Percentiles rank a stretch among this genome's conserved stretches.
Conservation (phyloP, 2,797 vertebrate species). For the Microchirus variegatus region DNA sequence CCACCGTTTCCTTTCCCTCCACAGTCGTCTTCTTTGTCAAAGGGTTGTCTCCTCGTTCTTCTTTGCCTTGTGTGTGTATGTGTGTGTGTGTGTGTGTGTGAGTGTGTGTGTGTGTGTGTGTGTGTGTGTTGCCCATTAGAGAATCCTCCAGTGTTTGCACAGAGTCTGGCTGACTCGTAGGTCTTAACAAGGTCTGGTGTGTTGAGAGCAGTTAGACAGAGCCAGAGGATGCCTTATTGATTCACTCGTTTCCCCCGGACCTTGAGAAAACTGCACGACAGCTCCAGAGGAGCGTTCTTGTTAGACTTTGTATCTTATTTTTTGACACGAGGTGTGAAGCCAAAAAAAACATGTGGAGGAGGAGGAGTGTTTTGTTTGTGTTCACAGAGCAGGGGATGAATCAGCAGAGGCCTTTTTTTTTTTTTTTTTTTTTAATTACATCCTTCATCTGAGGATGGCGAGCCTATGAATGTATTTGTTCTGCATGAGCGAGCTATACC, state of each 20-base stretch:
- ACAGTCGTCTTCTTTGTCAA: neutral
- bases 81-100: neutral
- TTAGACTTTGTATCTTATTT: constrained; percentile 7
- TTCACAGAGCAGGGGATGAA: constrained; percentile 26
- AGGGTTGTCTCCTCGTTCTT: neutral
- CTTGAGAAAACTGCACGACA: constrained; percentile 10
- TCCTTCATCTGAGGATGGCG: constrained; percentile 25
- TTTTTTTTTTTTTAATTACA: constrained; percentile 21
- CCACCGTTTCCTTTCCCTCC: constrained; percentile 7
- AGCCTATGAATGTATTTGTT: constrained; percentile 60
- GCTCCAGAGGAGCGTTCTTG: constrained; percentile 1
- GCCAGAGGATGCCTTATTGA: constrained; percentile 42
- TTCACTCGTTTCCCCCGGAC: constrained; percentile 16
- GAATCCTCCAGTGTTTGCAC: constrained; percentile 5
- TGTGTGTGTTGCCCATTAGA: constrained; percentile 6
- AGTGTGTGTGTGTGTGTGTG: neutral
- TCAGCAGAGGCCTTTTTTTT: constrained; percentile 17
- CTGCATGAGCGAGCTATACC: constrained; percentile 35
- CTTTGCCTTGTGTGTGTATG: neutral
- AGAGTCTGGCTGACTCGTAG: constrained; percentile 14
- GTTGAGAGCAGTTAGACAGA: constrained; percentile 11
- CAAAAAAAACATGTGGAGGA: neutral
- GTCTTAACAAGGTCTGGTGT: constrained; percentile 29
- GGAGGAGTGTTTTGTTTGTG: constrained; percentile 14
- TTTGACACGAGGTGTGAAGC: constrained; percentile 7